A percentile compares a stretch with the other conserved stretches of the same genome.
These are phyloP conservation scores for Atherinosoma microstoma DNA, from an alignment of 2,797 vertebrate species.

Conservation along the genomic window DNA sequence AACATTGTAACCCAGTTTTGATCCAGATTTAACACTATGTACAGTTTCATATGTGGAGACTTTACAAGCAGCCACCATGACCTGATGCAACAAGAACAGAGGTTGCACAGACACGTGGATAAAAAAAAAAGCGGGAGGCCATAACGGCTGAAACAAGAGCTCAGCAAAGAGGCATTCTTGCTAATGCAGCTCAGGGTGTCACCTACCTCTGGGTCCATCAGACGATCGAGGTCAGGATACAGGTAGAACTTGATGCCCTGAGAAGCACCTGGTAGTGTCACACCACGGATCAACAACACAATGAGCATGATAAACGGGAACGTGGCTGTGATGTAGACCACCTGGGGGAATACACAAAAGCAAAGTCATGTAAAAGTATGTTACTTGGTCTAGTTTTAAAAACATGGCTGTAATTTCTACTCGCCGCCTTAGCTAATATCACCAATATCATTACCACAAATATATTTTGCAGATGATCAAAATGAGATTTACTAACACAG, in stretches of 20 bases:
- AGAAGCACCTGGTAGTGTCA: slow-evolving; percentile 94
- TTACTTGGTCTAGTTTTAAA: background rate
- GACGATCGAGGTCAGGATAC: slow-evolving; percentile 92
- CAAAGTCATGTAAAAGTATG: background rate
- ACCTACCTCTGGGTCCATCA: slow-evolving; percentile 94
- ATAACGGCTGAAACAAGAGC: background rate
- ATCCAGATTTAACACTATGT: background rate
- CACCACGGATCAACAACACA: slow-evolving; percentile 93
- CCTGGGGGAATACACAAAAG: slow-evolving; percentile 64
- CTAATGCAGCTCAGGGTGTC: slow-evolving; percentile 3
- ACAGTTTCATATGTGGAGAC: background rate
- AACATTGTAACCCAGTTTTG: background rate
- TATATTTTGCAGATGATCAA: background rate
- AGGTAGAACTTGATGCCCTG: slow-evolving; percentile 98
- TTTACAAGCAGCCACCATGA: background rate
- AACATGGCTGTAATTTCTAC: background rate
- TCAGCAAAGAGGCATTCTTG: background rate
- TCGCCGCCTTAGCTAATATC: background rate
- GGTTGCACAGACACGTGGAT: background rate
- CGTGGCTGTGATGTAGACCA: slow-evolving; percentile 97
- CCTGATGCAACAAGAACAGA: background rate
- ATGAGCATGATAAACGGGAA: slow-evolving; percentile 98
- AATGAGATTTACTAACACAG: background rate
- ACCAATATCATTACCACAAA: background rate
- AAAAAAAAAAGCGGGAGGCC: background rate